Evolutionary conservation across 2,113 vertebrate species (phyloP).

Genomic region (Neolamprologus falcicula): DNA sequence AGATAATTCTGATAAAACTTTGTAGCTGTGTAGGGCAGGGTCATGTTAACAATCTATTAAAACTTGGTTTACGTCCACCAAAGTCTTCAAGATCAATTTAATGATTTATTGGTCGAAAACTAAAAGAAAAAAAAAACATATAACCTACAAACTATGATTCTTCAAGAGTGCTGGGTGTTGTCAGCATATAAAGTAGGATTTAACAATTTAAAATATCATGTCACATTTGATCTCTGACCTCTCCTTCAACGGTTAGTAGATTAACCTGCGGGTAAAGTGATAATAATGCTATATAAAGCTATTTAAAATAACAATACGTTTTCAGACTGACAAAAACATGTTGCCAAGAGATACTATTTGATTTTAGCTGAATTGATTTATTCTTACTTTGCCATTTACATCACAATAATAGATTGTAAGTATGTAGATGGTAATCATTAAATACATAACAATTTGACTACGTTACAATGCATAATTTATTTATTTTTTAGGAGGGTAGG

Average conservation of each 20-base stretch:
- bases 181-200: background rate
- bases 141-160: background rate
- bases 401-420: background rate
- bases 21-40: background rate
- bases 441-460: background rate
- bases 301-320: background rate
- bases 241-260: background rate
- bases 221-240: background rate
- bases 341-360: background rate
- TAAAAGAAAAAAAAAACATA: fast-evolving
- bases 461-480: background rate
- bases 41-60: background rate
- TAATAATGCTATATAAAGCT: background rate
- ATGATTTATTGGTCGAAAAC: background rate
- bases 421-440: background rate
- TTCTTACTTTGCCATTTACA: background rate
- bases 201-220: background rate
- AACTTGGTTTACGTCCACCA: background rate
- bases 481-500: fast-evolving
- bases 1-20: background rate
- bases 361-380: background rate
- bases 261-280: background rate
- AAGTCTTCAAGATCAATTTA: background rate
- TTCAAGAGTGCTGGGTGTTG: background rate
- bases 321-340: background rate